Base-by-base conservation (phyloP, 53 echinoderm and acorn worm genomes). In the Temnopleurus reevesii region DNA sequence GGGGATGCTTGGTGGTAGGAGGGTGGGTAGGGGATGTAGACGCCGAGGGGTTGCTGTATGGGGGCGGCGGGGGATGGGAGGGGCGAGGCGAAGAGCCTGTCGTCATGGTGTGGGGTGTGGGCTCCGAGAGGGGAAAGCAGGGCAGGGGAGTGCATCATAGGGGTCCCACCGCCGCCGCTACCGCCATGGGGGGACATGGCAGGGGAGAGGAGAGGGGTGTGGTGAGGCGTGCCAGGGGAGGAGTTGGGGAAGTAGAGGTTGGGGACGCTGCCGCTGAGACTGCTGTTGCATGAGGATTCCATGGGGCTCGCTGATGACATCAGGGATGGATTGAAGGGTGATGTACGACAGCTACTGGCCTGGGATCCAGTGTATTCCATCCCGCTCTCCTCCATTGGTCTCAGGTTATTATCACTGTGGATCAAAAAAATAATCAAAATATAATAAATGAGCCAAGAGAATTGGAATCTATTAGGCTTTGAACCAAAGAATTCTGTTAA, bases 261-360 rank as follows among this genome's bases (percentile, higher is more conserved):
- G 88, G 96, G 96, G 89, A 96, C 89, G 84, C 96, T 96, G 34
- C 91, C 91, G 56, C 94, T 92, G 23, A 96, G 81, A 53, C 91
- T 93, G 71, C 89, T 90, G 56, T 76, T 76, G 5, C 89, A 89
- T 64, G 91, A 84, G 57, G 89, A 89, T 47, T 76, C 77, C 55
- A 82, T 90, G 54, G 92, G 89, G 1, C 77, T 65, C 64, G 57
- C 43, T 2, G 90, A 77, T 28, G 87, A 55, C 53, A 86, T 86
- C 57, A 91, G 57, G 56, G 77, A 29, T 21, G 92, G 89, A 53
- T 80, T 89, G 49, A 89, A 89, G 13, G 92, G 89, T 25, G 89
- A 65, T n/a, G 92, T 81, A 47, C 89, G 51, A 23, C 38, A 58
- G 19, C 89, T 81, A 38, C 88, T 76, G 13, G 65, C 45, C 51